Evolutionary conservation across 2,888 invertebrate species (phyloP).

Genomic region (Pseudococcus viburni): DNA sequence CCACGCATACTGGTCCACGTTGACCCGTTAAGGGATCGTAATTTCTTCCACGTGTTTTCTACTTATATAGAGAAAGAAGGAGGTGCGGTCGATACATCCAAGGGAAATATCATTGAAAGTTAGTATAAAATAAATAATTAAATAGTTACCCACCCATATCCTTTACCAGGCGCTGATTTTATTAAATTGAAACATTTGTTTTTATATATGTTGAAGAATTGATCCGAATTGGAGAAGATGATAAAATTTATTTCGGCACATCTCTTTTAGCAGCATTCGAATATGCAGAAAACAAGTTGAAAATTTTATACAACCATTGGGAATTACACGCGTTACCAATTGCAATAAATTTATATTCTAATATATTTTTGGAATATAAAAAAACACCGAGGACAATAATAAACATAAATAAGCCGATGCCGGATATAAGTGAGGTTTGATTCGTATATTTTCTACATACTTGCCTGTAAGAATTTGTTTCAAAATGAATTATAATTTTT

Average conservation of each 20-base stretch:
- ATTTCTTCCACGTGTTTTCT: neutral
- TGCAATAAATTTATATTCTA: slow-evolving; percentile 74
- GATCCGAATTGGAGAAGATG: slow-evolving; percentile 70
- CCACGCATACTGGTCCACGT: neutral
- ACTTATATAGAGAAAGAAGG: neutral
- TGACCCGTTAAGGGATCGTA: neutral
- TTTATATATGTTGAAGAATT: slow-evolving; percentile 71
- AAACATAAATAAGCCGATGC: slow-evolving; percentile 25
- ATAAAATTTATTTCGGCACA: slow-evolving; percentile 72
- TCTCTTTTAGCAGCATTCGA: slow-evolving; percentile 44
- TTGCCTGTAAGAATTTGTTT: neutral
- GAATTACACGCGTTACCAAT: slow-evolving; percentile 75
- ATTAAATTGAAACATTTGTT: neutral
- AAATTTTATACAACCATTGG: slow-evolving; percentile 74
- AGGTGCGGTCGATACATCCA: neutral
- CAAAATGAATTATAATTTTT: neutral
- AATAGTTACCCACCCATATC: no score
- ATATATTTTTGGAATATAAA: slow-evolving; percentile 68
- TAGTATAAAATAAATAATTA: neutral
- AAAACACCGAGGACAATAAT: neutral
- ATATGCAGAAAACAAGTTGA: slow-evolving; percentile 68
- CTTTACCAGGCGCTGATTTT: no score
- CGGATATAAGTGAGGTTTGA: neutral
- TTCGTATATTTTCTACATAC: neutral
- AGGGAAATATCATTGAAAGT: neutral